Base-by-base conservation (phyloP, 2,113 vertebrate genomes). In the Theristicus caerulescens region DNA sequence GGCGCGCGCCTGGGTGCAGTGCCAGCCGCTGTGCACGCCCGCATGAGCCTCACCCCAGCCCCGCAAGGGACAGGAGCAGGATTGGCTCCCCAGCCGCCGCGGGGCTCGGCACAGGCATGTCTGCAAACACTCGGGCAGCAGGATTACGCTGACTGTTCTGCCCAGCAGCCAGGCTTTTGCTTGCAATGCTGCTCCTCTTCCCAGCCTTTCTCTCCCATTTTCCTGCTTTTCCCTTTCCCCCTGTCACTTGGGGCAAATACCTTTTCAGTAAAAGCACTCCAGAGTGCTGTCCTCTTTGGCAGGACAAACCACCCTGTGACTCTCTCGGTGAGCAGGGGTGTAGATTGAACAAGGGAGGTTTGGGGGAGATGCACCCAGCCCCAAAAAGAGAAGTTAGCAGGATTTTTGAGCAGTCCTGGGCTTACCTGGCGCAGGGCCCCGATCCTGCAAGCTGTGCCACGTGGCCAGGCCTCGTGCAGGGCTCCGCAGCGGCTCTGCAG, bases 281-380 rank as follows among this genome's bases (percentile, higher is more conserved):
- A 9, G 40, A 74, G 62, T 9, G 6, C 17, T 70, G 7, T 62
- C 32, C 6, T 57, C 42, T 81, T 77, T 69, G 71, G 34, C 58
- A 73, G 24, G 25, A 80, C 64, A 66, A 19, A 93, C 44, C 25
- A 5, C 31, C 47, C 32, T 59, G 51, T 44, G 80, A 47, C 0
- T 38, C 55, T 82, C 6, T 66, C 10, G 11, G 26, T 42, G 24
- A 1, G 0, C 15, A 16, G 47, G 27, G 52, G 14, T 0, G 1
- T 32, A 51, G 59, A 32, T 51, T 80, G 82, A 70, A 19, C 8
- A 27, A 7, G 38, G 59, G 32, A 66, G 32, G 4, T 55, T 47
- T 84, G 24, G 13, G n/a, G 20, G 16, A 55, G 36, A 42, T 57
- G 25, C 9, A n/a, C 16, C 32, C 90, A 90, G 24, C 26, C 36